Percentiles rank a stretch among this genome's conserved stretches.
These are phyloP conservation scores for Malurus cyaneus DNA, from an alignment of 2,113 vertebrate genomes.

Conservation along the genomic window DNA sequence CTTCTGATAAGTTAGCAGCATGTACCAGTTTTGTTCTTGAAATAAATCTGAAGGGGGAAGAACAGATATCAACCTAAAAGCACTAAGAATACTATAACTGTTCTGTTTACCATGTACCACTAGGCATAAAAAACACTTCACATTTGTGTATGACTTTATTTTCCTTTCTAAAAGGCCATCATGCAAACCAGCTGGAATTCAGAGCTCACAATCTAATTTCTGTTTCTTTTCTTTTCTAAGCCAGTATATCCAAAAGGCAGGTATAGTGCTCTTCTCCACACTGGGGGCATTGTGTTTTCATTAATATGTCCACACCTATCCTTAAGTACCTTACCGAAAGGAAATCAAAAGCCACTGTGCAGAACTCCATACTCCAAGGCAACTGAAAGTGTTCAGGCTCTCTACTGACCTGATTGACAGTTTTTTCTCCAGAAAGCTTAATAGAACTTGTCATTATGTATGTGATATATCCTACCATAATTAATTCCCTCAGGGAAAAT, in stretches of 20 bases:
- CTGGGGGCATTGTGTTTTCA: neutral
- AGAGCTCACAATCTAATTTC: neutral
- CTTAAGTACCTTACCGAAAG: neutral
- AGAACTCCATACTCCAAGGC: neutral
- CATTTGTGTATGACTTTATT: neutral
- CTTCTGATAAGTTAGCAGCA: conserved; percentile 2
- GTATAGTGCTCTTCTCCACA: neutral
- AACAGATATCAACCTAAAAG: conserved; percentile 23
- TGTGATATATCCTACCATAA: neutral
- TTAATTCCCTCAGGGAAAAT: conserved; percentile 25
- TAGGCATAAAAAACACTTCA: neutral
- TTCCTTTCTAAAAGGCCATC: neutral
- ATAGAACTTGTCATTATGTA: conserved; percentile 4
- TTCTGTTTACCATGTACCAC: neutral
- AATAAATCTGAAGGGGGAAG: conserved; percentile 12
- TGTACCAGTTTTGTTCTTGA: neutral
- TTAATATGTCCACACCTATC: neutral
- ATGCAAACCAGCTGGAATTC: neutral
- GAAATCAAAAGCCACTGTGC: neutral
- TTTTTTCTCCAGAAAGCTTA: conserved; percentile 14
- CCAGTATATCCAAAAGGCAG: neutral
- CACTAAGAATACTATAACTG: neutral
- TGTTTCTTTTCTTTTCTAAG: neutral
- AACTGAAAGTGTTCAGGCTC: neutral
- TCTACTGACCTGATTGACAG: neutral